phyloP scores from a whole-genome alignment of 1,140 invertebrate species.

The Coptotermes formosanus region DNA sequence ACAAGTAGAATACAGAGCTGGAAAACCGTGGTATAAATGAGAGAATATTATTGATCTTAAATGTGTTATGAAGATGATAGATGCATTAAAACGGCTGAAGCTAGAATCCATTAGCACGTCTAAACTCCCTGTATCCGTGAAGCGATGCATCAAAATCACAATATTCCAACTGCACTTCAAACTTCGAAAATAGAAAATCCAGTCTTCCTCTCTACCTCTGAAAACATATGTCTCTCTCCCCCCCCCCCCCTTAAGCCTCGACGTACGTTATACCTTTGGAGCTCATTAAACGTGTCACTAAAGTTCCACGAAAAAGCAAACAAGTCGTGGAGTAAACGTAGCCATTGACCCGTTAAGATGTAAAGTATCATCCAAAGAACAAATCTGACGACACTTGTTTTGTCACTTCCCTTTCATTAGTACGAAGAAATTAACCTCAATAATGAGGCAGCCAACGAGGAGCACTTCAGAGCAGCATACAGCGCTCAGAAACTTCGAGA shows the following conservation, averaged over 20 bases:
- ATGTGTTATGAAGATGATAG: no score
- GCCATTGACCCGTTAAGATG: not conserved
- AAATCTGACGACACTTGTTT: not conserved
- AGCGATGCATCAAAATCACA: not conserved
- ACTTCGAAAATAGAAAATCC: not conserved
- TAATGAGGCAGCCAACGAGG: not conserved
- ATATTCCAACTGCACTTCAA: not conserved
- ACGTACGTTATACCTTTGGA: not conserved
- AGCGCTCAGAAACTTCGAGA: no score
- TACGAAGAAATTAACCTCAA: not conserved
- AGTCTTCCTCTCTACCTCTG: not conserved
- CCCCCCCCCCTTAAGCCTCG: not conserved
- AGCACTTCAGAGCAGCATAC: no score
- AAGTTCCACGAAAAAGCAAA: not conserved
- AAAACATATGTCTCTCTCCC: not conserved
- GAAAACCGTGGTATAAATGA: no score
- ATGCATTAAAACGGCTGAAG: no score
- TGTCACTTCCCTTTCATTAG: not conserved
- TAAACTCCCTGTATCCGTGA: not conserved
- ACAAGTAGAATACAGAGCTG: no score
- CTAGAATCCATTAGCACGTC: no score
- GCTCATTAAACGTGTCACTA: not conserved
- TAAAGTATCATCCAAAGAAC: not conserved
- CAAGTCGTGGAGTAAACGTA: not conserved
- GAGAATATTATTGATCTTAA: no score